Conservation (phyloP, 2,113 vertebrate genomes). For the Phrynosoma platyrhinos region DNA sequence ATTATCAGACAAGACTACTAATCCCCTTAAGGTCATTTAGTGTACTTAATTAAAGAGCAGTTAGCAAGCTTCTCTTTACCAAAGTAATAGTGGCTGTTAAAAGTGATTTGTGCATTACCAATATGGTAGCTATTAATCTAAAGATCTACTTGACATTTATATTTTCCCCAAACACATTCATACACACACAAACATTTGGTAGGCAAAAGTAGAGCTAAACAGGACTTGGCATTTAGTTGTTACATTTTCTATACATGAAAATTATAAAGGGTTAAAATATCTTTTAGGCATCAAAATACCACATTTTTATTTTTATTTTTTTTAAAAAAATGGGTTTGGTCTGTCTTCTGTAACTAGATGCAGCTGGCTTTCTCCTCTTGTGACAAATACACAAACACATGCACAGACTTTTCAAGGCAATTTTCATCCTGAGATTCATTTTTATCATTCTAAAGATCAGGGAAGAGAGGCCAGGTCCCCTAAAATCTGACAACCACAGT, state of each 20-base stretch:
- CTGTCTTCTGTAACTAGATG: background rate
- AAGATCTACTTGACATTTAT: conserved; percentile 82
- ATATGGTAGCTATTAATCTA: conserved; percentile 78
- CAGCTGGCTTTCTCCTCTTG: background rate
- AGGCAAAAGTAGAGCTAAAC: conserved; percentile 41
- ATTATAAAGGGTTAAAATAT: conserved; percentile 18
- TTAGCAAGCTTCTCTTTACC: conserved; percentile 85
- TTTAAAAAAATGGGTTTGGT: background rate
- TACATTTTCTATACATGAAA: background rate
- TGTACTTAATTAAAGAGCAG: conserved; percentile 99
- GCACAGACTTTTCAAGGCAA: too few species aligned
- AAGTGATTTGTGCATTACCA: conserved; percentile 83
- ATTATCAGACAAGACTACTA: conserved; percentile 96
- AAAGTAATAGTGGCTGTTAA: conserved; percentile 82
- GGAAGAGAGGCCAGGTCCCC: too few species aligned
- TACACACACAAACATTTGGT: conserved; percentile 71
- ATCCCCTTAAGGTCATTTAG: conserved; percentile 98
- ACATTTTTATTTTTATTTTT: background rate
- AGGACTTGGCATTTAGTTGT: conserved; percentile 27
- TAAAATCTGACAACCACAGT: background rate
- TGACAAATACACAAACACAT: too few species aligned
- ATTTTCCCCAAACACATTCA: conserved; percentile 73
- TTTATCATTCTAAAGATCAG: too few species aligned
- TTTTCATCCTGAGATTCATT: too few species aligned
- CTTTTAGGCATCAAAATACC: background rate